Evolutionary conservation across 2,888 invertebrate genomes (phyloP).

Genomic region (Agelastica alni): DNA sequence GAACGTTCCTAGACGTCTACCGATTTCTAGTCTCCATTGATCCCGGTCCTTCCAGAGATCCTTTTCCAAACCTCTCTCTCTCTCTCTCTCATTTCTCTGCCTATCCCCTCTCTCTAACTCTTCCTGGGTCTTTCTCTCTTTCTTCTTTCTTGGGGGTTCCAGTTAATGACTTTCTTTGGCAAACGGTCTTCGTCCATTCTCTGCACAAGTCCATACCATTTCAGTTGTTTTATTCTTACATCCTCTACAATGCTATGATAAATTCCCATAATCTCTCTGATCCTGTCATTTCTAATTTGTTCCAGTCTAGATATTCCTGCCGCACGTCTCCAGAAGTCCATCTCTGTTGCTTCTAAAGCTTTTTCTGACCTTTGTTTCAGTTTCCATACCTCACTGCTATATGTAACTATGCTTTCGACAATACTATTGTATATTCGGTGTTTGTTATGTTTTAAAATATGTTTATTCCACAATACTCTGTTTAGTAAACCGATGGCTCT

Average conservation of each 20-base stretch:
- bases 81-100: background rate
- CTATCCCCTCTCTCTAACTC: background rate
- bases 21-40: background rate
- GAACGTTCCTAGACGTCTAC: no score
- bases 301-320: no score
- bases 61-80: no score
- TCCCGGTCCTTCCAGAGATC: background rate
- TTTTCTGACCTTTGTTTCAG: no score
- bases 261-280: background rate
- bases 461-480: no score
- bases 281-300: background rate
- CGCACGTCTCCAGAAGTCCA: no score
- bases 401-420: no score
- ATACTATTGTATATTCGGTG: no score
- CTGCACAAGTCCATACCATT: background rate
- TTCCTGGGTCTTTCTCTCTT: background rate
- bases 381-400: no score
- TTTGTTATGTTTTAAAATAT: no score
- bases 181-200: background rate
- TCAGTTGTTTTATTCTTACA: background rate
- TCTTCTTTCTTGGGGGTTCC: background rate
- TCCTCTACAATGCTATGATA: background rate
- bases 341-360: no score
- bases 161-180: background rate
- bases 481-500: no score